Base-by-base conservation (phyloP, 2,797 vertebrate genomes). In the Sandelia bainsii region DNA sequence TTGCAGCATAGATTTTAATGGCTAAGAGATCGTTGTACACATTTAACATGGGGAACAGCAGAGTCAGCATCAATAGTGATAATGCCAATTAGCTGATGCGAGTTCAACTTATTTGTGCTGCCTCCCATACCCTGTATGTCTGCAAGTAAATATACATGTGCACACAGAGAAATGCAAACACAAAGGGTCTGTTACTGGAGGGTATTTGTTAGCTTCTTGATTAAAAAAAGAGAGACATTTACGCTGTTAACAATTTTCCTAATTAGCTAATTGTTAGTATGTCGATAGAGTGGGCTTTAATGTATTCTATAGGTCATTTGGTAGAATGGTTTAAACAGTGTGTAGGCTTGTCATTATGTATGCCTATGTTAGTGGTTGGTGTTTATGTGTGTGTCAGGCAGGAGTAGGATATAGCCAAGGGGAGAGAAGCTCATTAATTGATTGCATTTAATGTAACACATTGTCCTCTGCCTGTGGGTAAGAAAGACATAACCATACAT, bases 261-360 rank as follows among this genome's bases (percentile, higher is more conserved):
- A 66, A 50, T 86, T 80, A 78, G 57, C 63, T 75, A 72, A 84
- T 74, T 80, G 49, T 56, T 22, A 8, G 39, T 46, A 19, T 40
- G 34, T 81, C 60, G 4, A 83, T 87, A 65, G 27, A 42, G 64
- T 37, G 62, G 32, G 29, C 25, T 70, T 71, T 72, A 61, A 59
- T 79, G 58, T 29, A 32, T 75, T 53, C 12, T 69, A 25, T 56
- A 19, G 25, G 44, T 59, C 34, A 48, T 74, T 63, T 42, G 9
- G 13, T 71, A 51, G 37, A 13, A 69, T 62, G 17, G 16, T 63
- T 80, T 73, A 6, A 23, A 29, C 42, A 51, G 37, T 20, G 19
- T 46, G 22, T 39, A 13, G n/a, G 5, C 34, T 10, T n/a, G 32
- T 69, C 1, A 12, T 22, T 39, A 11, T 44, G 22, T 46, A 12